These are phyloP conservation scores for Bacillus rossius DNA, from an alignment of 1,140 invertebrate species.

Conservation along the genomic window DNA sequence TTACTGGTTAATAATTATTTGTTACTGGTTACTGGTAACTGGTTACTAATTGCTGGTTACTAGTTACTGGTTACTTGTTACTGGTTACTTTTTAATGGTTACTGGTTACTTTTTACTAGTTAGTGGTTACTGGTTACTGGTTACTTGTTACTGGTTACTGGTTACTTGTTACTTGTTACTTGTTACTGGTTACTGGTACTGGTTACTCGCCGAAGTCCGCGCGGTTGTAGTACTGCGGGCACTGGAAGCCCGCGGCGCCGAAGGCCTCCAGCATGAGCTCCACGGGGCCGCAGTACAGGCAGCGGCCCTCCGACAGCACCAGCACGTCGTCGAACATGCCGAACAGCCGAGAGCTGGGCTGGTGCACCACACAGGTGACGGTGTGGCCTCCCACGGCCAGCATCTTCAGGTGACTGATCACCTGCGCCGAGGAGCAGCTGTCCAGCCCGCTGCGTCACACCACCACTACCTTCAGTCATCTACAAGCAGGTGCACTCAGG, in stretches of 20 bases:
- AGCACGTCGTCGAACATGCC: constrained; percentile 59
- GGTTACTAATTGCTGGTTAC: too few relatives aligned
- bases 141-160: too few relatives aligned
- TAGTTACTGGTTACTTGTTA: too few relatives aligned
- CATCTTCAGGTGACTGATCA: constrained; percentile 56
- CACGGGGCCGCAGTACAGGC: constrained; percentile 50
- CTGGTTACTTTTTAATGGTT: too few relatives aligned
- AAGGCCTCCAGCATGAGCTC: constrained; percentile 47
- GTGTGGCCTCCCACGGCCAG: constrained; percentile 68
- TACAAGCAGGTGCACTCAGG: too few relatives aligned
- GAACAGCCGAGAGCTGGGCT: constrained; percentile 81
- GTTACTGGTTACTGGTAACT: background rate
- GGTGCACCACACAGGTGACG: constrained; percentile 82
- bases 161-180: too few relatives aligned
- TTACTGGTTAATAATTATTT: background rate
- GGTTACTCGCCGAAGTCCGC: constrained; percentile 62
- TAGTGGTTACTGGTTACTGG: too few relatives aligned
- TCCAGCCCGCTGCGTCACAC: constrained; percentile 61
- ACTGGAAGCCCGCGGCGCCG: constrained; percentile 46
- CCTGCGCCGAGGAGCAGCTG: constrained; percentile 63
- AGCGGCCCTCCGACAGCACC: constrained; percentile 51
- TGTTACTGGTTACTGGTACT: too few relatives aligned
- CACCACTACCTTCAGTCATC: too few relatives aligned
- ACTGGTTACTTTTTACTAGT: too few relatives aligned
- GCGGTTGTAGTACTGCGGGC: constrained; percentile 62